Base-by-base conservation (phyloP, 2,888 invertebrate genomes). In the Hypomecis punctinalis region DNA sequence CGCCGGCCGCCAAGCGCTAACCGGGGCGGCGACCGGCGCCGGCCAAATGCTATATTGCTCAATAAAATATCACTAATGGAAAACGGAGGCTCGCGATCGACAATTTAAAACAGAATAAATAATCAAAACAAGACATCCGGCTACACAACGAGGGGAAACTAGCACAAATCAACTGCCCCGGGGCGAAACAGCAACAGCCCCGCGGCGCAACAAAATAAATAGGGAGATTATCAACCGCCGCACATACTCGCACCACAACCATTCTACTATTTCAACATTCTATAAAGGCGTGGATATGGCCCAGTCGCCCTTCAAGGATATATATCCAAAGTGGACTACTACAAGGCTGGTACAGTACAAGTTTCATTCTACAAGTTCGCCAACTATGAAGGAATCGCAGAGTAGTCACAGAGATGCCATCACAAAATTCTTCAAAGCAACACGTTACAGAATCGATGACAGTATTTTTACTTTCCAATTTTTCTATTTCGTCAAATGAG, bases 61-160 rank as follows among this genome's bases (percentile, higher is more conserved):
- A 85, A 88, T 90, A 87, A 86, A 93, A 93, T 93, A 93, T 93
- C 93, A 93, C 93, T 91, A 91, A 84, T 90, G 90, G 90, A 91
- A 91, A 91, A 91, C 89, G 86, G 89, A 86, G 85, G 90, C 88
- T 88, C 88, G 86, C 85, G 83, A 84, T 84, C 85, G 89, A 89
- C 85, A 89, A 86, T 89, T 88, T 40, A 81, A 80, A 88, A 88
- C 84, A 84, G 82, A 90, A 78, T 91, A 91, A 92, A 90, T 91
- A 90, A 89, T 89, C 84, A 86, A 84, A 88, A 90, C 88, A 88
- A 56, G 52, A 54, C 40, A 47, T 56, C 49, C 85, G 84, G 83
- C 84, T 86, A 81, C 56, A 89, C 89, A 88, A 89, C 84, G 82
- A 88, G 79, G 82, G 79, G 76, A 82, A 85, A 85, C 85, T 87